Evolutionary conservation across 2,113 vertebrate species (phyloP), one percentile per base, ranked within the genome.

Genomic region (Oryzias curvinotus): DNA sequence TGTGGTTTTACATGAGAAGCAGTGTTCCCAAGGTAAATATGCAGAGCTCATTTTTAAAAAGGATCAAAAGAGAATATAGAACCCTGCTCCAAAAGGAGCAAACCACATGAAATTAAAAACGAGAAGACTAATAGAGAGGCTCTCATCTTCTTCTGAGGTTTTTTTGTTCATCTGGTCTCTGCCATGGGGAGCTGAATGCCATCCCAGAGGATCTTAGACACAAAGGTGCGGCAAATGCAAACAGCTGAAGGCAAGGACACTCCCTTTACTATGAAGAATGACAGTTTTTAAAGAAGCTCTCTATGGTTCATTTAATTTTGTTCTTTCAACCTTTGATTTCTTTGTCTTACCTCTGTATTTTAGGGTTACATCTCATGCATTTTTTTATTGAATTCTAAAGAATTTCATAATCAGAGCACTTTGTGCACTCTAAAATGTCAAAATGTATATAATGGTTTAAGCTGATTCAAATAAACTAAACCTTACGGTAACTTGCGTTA

Each of bases 191-290:
- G 61, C 62, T 57, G 30, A 52, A 49, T 61, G 23, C 42, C 52
- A 28, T 69, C 78, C 44, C 55, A 25, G 36, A 49, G 57, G 65
- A 57, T 70, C 63, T 73, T 52, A 59, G 16, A 52, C 48, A 62
- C 52, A 59, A 55, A 80, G 85, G 88, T 48, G 81, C 74, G 75
- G 75, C 54, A 50, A 23, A 48, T 56, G 51, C 45, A 81, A 86
- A 80, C 5, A 81, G 47, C 76, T 68, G 4, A 49, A 44, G 52
- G 68, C 57, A 46, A 25, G 23, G 57, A 54, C 83, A 66, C 83
- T 52, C 88, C 81, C 68, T 63, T 49, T 23, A 55, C 55, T 71
- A 18, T 50, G 51, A 52, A 5, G 13, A 14, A 4, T 36, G 8
- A 36, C 10, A 12, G 30, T 36, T 36, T 36, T 36, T 16, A 14